A percentile compares a stretch with the other conserved stretches of the same genome.
These are phyloP conservation scores for Sakesphorus luctuosus DNA, from an alignment of 2,113 vertebrate species.

Conservation along the genomic window DNA sequence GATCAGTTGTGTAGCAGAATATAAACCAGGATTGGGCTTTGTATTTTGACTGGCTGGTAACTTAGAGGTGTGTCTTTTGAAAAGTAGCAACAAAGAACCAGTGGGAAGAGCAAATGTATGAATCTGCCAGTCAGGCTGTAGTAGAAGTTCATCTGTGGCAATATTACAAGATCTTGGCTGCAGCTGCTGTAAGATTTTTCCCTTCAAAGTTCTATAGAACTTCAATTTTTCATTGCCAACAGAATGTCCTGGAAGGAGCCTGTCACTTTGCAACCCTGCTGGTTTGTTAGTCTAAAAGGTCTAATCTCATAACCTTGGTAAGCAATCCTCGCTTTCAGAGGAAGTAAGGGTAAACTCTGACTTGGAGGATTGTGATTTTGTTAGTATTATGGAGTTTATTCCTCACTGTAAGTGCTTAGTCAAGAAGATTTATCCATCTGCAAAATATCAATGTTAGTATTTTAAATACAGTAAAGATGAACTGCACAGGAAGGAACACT, in stretches of 20 bases:
- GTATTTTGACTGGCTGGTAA: conserved; percentile 63
- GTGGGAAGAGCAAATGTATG: background rate
- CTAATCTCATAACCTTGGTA: background rate
- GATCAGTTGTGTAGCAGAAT: conserved; percentile 25
- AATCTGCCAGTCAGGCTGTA: background rate
- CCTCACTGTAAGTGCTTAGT: background rate
- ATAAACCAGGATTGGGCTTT: conserved; percentile 55
- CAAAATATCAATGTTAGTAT: background rate
- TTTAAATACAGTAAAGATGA: background rate
- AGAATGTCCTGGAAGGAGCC: background rate
- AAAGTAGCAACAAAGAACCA: conserved; percentile 3
- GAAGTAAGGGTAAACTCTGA: background rate
- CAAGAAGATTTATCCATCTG: background rate
- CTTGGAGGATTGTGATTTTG: background rate
- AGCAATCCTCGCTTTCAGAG: background rate
- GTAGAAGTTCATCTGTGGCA: background rate
- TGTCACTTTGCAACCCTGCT: background rate
- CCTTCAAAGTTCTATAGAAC: background rate
- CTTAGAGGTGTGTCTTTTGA: background rate
- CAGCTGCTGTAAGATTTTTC: background rate
- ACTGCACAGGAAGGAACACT: background rate
- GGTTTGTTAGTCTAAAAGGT: background rate
- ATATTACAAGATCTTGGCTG: background rate
- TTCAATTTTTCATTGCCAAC: background rate
- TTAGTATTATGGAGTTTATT: background rate